Conservation (phyloP, 2,888 invertebrate species). For the Loripinus fragilis region DNA sequence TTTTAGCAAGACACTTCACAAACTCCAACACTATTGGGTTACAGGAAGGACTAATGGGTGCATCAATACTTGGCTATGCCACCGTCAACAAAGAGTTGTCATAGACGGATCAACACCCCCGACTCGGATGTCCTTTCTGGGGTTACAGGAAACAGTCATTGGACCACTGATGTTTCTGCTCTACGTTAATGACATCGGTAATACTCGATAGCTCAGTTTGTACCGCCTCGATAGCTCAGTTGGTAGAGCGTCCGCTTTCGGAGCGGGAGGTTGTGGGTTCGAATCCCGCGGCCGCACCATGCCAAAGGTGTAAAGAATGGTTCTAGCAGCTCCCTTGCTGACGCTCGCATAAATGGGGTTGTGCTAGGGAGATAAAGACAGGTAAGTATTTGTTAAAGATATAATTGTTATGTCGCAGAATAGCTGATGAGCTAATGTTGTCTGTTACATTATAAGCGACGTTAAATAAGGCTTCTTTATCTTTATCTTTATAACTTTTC, state of each 20-base stretch:
- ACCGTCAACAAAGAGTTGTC: slow-evolving; percentile 32
- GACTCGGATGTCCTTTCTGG: slow-evolving; percentile 28
- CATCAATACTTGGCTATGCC: slow-evolving; percentile 32
- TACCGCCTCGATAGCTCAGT: background rate
- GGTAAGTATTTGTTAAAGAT: no score
- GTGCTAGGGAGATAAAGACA: no score
- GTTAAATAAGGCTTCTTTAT: background rate
- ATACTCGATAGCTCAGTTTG: background rate
- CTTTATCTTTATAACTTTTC: background rate
- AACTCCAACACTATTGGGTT: slow-evolving; percentile 27
- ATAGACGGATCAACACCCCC: slow-evolving; percentile 26
- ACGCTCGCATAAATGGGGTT: no score
- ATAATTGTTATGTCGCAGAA: no score
- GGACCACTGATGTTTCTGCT: slow-evolving; percentile 19
- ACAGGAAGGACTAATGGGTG: slow-evolving; percentile 29
- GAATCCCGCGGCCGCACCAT: background rate
- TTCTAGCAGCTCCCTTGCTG: no score
- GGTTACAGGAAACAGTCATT: slow-evolving; percentile 28
- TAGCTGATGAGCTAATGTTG: no score
- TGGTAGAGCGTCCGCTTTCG: no score
- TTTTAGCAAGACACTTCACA: slow-evolving; percentile 36
- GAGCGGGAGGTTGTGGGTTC: no score
- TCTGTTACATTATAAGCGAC: no score
- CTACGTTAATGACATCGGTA: slow-evolving; percentile 12
- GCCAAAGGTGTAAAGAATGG: background rate